Percentiles rank a stretch among this genome's conserved stretches.
These are phyloP conservation scores for Dynastes tityus DNA, from an alignment of 2,888 invertebrate species.

Conservation along the genomic window DNA sequence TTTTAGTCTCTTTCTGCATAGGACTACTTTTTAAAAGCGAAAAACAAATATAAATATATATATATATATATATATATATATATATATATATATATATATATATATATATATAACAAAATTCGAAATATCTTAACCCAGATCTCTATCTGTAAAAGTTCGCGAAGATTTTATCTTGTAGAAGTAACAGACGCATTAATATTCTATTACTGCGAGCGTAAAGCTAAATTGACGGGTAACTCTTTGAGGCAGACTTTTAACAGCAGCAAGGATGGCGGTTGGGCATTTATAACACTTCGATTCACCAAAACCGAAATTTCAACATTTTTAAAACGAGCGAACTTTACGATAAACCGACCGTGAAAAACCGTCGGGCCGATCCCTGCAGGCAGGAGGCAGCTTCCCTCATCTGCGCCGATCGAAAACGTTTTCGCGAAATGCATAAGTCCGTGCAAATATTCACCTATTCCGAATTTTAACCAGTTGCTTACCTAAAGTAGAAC, in stretches of 20 bases:
- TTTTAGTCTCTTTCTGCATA: too few species aligned
- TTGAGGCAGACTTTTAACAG: constrained; percentile 10
- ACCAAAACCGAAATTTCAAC: constrained; percentile 32
- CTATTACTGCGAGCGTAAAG: constrained; percentile 17
- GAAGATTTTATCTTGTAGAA: not conserved
- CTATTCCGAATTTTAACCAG: constrained; percentile 41
- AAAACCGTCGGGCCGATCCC: constrained; percentile 8
- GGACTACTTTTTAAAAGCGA: too few species aligned
- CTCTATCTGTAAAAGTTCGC: too few species aligned
- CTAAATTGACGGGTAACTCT: constrained; percentile 16
- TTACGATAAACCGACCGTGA: constrained; percentile 29
- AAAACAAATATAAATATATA: too few species aligned
- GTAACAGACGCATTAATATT: not conserved
- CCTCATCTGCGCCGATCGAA: not conserved
- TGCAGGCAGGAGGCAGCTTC: not conserved
- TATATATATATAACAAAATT: too few species aligned
- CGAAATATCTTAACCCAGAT: too few species aligned
- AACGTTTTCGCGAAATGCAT: constrained; percentile 22
- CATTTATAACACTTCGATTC: constrained; percentile 27
- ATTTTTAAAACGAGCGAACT: constrained; percentile 31
- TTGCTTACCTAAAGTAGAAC: constrained; percentile 35
- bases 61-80: too few species aligned
- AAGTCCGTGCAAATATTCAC: constrained; percentile 29
- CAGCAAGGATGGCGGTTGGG: not conserved
- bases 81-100: too few species aligned